A percentile compares a stretch with the other conserved stretches of the same genome.
phyloP scores from a whole-genome alignment of 2,888 invertebrate genomes.

The Matsumyia berberina region DNA sequence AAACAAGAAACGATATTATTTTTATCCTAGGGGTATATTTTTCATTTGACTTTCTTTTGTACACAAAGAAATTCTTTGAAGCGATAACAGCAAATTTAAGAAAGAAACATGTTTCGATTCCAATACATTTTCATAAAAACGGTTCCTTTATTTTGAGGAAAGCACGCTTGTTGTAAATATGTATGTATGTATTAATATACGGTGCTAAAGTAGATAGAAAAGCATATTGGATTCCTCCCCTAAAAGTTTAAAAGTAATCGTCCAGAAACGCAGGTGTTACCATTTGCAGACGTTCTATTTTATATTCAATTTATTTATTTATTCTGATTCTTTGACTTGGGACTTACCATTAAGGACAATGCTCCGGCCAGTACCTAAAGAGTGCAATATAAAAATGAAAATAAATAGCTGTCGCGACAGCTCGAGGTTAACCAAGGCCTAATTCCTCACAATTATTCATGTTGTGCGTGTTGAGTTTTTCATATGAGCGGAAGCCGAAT shows the following conservation, averaged over 20 bases:
- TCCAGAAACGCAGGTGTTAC: constrained; percentile 2
- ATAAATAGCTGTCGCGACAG: no score
- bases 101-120: constrained; percentile 8
- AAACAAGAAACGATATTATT: constrained; percentile 21
- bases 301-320: neutral
- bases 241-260: neutral
- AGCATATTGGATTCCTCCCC: constrained; percentile 10
- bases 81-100: constrained; percentile 8
- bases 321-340: neutral
- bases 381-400: neutral
- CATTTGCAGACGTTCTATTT: neutral
- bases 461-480: no score
- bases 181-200: no score
- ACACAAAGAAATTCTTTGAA: constrained; percentile 6
- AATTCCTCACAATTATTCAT: no score
- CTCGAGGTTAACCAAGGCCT: no score
- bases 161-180: no score
- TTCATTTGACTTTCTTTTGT: constrained; percentile 19
- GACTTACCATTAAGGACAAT: neutral
- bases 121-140: constrained; percentile 22
- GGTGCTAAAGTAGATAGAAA: neutral
- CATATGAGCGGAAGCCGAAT: no score
- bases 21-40: constrained; percentile 11
- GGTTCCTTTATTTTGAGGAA: neutral
- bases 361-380: constrained; percentile 8